Conservation (phyloP, 2,888 invertebrate species). For the Chrysolina haemoptera region DNA sequence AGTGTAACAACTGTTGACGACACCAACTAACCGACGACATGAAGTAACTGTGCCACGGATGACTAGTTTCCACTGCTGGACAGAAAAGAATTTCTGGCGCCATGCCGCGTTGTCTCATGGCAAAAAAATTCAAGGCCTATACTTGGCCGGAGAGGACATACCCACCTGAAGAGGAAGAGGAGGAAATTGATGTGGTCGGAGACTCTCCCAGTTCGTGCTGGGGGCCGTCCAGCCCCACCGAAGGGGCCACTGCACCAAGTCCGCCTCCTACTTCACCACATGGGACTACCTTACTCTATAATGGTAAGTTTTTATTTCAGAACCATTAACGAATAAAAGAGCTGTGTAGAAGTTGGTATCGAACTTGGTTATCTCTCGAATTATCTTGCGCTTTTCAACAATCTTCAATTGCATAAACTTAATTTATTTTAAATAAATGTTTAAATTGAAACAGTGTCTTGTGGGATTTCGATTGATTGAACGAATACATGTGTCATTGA, state of each 20-base stretch:
- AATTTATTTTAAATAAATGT: too few relatives aligned
- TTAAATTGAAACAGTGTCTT: too few relatives aligned
- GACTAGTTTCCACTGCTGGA: conserved; percentile 1
- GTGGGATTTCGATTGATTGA: too few relatives aligned
- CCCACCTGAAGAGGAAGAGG: conserved; percentile 74
- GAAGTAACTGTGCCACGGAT: conserved; percentile 36
- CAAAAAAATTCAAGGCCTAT: conserved; percentile 95
- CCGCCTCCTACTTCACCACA: conserved; percentile 79
- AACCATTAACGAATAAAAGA: background rate
- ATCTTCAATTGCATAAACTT: too few relatives aligned
- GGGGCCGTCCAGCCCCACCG: conserved; percentile 84
- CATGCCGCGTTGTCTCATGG: conserved; percentile 96
- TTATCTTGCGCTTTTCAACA: too few relatives aligned
- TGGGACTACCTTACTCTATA: conserved; percentile 83
- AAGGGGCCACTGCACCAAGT: conserved; percentile 83
- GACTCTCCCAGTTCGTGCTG: conserved; percentile 76
- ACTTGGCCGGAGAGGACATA: conserved; percentile 76
- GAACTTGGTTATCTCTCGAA: too few relatives aligned
- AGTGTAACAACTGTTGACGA: conserved; percentile 34
- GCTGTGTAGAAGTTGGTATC: too few relatives aligned
- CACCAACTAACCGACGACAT: conserved; percentile 29
- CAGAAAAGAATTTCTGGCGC: conserved; percentile 10
- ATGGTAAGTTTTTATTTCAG: conserved; percentile 74
- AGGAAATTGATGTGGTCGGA: conserved; percentile 91
- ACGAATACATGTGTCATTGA: too few relatives aligned